Percentiles rank a stretch among this genome's conserved stretches.
Conservation (phyloP, 2,888 invertebrate species). For the Anoncus sp. region DNA sequence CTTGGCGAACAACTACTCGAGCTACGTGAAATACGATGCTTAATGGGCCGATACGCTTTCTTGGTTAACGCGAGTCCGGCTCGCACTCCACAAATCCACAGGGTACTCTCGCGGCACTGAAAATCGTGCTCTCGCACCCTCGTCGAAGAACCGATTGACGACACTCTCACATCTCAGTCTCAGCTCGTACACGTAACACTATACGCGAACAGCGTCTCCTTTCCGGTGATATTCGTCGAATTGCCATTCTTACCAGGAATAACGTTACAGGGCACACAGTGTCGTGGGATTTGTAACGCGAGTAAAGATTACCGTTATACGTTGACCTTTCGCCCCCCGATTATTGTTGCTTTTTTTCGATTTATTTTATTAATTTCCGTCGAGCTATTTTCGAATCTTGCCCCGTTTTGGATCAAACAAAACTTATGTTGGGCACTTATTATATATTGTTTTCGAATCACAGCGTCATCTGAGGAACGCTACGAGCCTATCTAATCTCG, state of each 20-base stretch:
- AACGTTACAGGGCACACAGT: constrained; percentile 65
- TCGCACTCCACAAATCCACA: not conserved
- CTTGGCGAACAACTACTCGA: constrained; percentile 38
- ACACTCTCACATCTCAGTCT: not conserved
- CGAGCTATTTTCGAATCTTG: not conserved
- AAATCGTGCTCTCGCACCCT: constrained; percentile 35
- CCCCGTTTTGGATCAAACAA: too few relatives aligned
- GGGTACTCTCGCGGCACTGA: not conserved
- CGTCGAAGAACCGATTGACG: constrained; percentile 1
- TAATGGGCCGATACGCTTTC: constrained; percentile 74
- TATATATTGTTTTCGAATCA: too few relatives aligned
- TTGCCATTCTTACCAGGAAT: constrained; percentile 71
- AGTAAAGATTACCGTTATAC: not conserved
- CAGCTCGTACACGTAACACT: not conserved
- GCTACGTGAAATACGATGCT: constrained; percentile 72
- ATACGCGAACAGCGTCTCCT: not conserved
- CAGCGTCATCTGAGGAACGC: too few relatives aligned
- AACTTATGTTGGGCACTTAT: too few relatives aligned
- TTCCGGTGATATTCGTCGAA: constrained; percentile 50
- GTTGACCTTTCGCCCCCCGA: not conserved
- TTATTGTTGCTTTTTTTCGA: not conserved
- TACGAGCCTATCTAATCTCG: too few relatives aligned
- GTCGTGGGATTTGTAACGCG: constrained; percentile 4
- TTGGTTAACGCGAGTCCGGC: constrained; percentile 33
- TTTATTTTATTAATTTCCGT: not conserved